Evolutionary conservation across 2,113 vertebrate genomes (phyloP), one percentile per base, ranked within the genome.

Genomic region (Diglossa brunneiventris): DNA sequence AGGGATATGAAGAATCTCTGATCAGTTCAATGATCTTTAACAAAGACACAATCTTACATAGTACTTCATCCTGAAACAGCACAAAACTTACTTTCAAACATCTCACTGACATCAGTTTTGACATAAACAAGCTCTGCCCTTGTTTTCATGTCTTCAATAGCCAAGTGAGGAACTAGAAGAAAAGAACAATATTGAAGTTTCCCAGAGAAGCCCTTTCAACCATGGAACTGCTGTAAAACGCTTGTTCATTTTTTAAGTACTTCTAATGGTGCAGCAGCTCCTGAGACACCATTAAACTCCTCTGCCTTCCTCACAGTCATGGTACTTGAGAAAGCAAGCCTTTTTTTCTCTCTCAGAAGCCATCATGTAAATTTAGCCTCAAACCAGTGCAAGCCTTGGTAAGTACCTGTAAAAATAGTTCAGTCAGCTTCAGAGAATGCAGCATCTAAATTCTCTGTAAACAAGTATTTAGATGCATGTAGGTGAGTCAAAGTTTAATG

Each of bases 41-140:
- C 24, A 6, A 77, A 72, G 27, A 13, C 15, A 37, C 9, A 46
- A 41, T 16, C 35, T 46, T 58, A 17, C 4, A 4, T 16, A 35
- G 59, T 10, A 20, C 5, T 50, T 66, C 7, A 47, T 30, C 33
- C 37, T 58, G 41, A 78, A 94, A 72, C 49, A 76, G 20, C 70
- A 61, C 7, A 6, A 26, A 58, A 91, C 58, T 92, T 75, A 74
- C 59, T 92, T 97, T 76, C 77, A 95, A 96, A 84, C 31, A 90
- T 28, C 80, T 95, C 64, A 76, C 58, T 90, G 69, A 90, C 44
- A 68, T 93, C 75, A 75, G 44, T 28, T 53, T 93, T 56, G 52
- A 69, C 26, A 86, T 95, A 97, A 53, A 53, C 70, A 91, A 95
- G 42, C 20, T 94, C 92, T 81, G 68, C 18, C 37, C 64, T 44